Evolutionary conservation across 2,113 vertebrate species (phyloP), one percentile per base, ranked within the genome.

Genomic region (Anolis sagrei): DNA sequence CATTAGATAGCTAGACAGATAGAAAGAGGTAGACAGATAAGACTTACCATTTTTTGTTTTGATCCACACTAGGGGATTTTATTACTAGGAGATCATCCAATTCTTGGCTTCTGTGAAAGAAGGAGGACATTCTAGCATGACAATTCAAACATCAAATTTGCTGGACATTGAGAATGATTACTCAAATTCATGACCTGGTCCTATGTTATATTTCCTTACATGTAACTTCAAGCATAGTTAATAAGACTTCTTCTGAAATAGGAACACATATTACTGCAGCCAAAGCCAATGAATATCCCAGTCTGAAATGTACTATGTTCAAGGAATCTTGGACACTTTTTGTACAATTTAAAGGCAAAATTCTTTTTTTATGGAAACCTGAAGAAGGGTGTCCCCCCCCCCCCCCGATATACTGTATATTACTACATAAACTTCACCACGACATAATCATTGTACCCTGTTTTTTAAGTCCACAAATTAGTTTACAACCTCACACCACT

Each of bases 41-140:
- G 51, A 90, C 93, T 95, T 29, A 95, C 90, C 83, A 0, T 10
- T 82, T 92, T 91, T 87, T 94, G 39, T 64, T 93, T 83, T 91
- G 86, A 21, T 84, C 89, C 76, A 58, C 70, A 86, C 25, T 18
- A 66, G 58, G 34, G 62, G 83, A 19, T 4, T 91, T 94, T 14
- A 86, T 61, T 80, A 87, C 76, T 70, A 48, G 82, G 29, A 61
- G 73, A 70, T 82, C 68, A 75, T 76, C 72, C 86, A 10, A n/a
- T 6, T 86, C 25, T 34, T 89, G 19, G 76, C 64, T 83, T 87
- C 93, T 94, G 81, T 79, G 36, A 78, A 87, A 93, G 90, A 61
- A 70, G 16, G 87, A 81, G 89, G 79, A 89, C 9, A 89, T 0
- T 1, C 86, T 73, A 78, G 8, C 84, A 86, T 89, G 23, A 82